Conservation (phyloP, 2,888 invertebrate genomes). For the Macropis europaea region DNA sequence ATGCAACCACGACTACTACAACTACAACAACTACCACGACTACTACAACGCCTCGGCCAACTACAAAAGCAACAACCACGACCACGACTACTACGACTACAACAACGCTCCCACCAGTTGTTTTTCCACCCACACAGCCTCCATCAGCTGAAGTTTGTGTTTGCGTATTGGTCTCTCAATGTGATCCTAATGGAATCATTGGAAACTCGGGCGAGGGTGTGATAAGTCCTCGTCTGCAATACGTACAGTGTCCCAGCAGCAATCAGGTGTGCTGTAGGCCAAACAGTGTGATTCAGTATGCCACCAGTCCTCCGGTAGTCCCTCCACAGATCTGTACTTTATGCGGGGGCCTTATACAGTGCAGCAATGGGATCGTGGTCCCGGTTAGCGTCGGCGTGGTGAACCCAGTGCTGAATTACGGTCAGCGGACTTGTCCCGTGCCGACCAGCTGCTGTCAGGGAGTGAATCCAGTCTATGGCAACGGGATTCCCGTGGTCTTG, state of each 20-base stretch:
- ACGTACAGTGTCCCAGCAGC: conserved; percentile 45
- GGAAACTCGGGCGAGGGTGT: conserved; percentile 64
- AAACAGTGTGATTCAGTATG: conserved; percentile 7
- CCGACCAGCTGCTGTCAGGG: conserved; percentile 19
- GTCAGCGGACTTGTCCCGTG: conserved; percentile 8
- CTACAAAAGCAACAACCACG: conserved; percentile 35
- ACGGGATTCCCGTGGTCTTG: conserved; percentile 6
- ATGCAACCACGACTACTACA: conserved; percentile 35
- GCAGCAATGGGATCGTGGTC: conserved; percentile 46
- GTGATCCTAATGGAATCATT: conserved; percentile 62
- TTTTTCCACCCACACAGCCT: conserved; percentile 43
- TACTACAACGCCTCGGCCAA: conserved; percentile 37
- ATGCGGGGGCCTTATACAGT: conserved; percentile 60
- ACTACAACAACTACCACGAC: conserved; percentile 38
- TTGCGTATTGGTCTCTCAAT: conserved; percentile 67
- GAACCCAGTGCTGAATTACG: conserved; percentile 62
- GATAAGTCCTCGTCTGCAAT: conserved; percentile 65
- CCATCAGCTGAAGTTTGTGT: conserved; percentile 52
- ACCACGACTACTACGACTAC: conserved; percentile 43
- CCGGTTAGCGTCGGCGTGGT: conserved; percentile 59
- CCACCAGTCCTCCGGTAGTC: conserved; percentile 9
- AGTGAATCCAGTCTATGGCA: background rate
- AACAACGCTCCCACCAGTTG: conserved; percentile 40
- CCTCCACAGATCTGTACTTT: conserved; percentile 39
- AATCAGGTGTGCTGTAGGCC: conserved; percentile 69